Base-by-base conservation (phyloP, 2,888 invertebrate species). In the Drosophila subquinaria region DNA sequence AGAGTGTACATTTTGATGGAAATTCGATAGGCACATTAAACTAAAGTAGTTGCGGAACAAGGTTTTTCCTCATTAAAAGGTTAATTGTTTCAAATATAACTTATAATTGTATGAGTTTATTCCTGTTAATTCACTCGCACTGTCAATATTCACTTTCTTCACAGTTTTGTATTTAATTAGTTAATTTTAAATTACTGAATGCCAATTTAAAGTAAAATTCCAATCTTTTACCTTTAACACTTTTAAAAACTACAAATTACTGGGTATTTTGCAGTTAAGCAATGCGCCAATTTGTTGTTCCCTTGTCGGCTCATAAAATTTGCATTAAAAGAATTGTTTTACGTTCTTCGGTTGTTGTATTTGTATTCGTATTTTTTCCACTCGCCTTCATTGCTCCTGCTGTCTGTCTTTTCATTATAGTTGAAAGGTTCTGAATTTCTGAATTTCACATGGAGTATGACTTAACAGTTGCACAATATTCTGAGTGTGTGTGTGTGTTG, bases 291-390 rank as follows among this genome's bases (percentile, higher is more conserved):
- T 45, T 63, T 51, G 45, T 11, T 17, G 61, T 71, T 65, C 64
- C 48, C 61, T 64, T 63, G 69, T 52, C 72, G 78, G 51, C 13
- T 76, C 87, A 77, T 70, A 56, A 64, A 83, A 88, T 66, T 86
- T 86, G 69, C 83, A 83, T 86, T 69, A 51, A 66, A 61, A 51
- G 81, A 88, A 88, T 86, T 82, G 87, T 75, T 78, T 73, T 63
- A 57, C 68, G 42, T 61, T 65, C 50, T 45, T 43, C 35, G 38
- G 61, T 47, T 10, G 61, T 60, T 47, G 55, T 61, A 52, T 43
- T 52, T 47, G 55, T 61, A 52, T 43, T 52, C 50, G 13, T 50
- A 50, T 40, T 42, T 40, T 43, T 57, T 35, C 36, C 23, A 51
- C 51, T 50, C 11, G 42, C 36, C 15, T 51, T 42, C 20, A 30